Conservation (phyloP, 35 echinoderm and acorn worm species). For the Apostichopus japonicus region DNA sequence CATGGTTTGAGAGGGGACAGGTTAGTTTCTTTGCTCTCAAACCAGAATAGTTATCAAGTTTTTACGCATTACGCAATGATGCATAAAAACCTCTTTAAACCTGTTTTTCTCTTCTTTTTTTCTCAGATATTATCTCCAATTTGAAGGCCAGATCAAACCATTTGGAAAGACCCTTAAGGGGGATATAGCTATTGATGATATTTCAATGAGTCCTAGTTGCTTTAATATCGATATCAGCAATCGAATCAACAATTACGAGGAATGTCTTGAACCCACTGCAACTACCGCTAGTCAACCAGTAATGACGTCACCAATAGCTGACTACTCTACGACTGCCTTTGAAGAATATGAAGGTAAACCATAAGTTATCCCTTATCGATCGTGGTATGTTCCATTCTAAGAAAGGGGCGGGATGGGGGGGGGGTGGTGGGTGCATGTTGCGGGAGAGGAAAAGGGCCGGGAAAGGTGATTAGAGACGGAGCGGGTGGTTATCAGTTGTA, state of each 20-base stretch:
- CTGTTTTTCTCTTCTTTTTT: neutral
- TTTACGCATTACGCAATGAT: too few species aligned
- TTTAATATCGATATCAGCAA: neutral
- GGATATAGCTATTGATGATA: neutral
- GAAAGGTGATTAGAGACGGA: too few species aligned
- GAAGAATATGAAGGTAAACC: neutral
- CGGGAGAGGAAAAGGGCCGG: too few species aligned
- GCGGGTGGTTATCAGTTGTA: too few species aligned
- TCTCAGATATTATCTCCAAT: constrained; percentile 2
- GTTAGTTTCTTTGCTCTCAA: too few species aligned
- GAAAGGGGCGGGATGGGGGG: too few species aligned
- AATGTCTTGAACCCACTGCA: neutral
- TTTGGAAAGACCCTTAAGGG: neutral
- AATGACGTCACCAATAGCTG: neutral
- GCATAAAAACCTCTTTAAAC: too few species aligned
- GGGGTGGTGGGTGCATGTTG: too few species aligned
- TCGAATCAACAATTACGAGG: neutral
- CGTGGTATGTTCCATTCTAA: too few species aligned
- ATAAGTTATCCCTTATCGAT: neutral
- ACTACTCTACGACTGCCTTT: neutral
- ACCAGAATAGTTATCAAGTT: too few species aligned
- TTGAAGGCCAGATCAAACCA: neutral
- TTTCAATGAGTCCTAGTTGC: neutral
- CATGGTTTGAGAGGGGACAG: too few species aligned
- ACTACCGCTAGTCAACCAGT: neutral